Evolutionary conservation across 2,797 vertebrate genomes (phyloP).

Genomic region (Anabas testudineus): DNA sequence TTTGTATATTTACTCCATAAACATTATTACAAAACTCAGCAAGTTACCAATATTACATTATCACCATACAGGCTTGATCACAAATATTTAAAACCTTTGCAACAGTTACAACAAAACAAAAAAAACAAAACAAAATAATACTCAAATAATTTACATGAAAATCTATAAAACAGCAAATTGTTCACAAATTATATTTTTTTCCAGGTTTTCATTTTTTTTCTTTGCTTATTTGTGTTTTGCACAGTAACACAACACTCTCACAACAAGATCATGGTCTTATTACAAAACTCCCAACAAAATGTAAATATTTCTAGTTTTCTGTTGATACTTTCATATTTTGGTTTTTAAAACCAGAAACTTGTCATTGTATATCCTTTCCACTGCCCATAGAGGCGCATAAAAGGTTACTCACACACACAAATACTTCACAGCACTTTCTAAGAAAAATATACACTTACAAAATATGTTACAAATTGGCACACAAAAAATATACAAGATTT

Average conservation of each 20-base stretch:
- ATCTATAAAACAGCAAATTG: slow-evolving; percentile 99
- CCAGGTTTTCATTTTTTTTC: slow-evolving; percentile 90
- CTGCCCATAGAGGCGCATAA: slow-evolving; percentile 96
- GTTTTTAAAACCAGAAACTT: slow-evolving; percentile 99
- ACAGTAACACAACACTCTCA: slow-evolving; percentile 99
- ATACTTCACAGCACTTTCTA: slow-evolving; percentile 99
- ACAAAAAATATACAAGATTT: slow-evolving; percentile 99
- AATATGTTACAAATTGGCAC: slow-evolving; percentile 99
- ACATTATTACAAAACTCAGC: slow-evolving; percentile 99
- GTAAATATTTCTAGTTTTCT: slow-evolving; percentile 88
- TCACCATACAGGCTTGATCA: slow-evolving; percentile 99
- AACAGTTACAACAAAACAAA: slow-evolving; percentile 99
- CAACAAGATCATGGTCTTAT: slow-evolving; percentile 98
- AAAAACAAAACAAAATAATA: slow-evolving; percentile 95
- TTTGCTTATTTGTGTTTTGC: slow-evolving; percentile 96
- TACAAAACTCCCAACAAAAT: slow-evolving; percentile 99
- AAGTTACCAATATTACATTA: slow-evolving; percentile 99
- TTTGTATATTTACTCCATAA: slow-evolving; percentile 99
- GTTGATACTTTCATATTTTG: slow-evolving; percentile 99
- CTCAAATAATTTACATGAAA: slow-evolving; percentile 99
- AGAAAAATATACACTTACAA: slow-evolving; percentile 99
- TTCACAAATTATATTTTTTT: slow-evolving; percentile 94
- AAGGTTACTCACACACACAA: slow-evolving; percentile 99
- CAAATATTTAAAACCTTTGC: slow-evolving; percentile 99
- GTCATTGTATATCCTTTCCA: slow-evolving; percentile 99